Conservation (phyloP, 2,888 invertebrate species). For the Aporophyla lueneburgensis region DNA sequence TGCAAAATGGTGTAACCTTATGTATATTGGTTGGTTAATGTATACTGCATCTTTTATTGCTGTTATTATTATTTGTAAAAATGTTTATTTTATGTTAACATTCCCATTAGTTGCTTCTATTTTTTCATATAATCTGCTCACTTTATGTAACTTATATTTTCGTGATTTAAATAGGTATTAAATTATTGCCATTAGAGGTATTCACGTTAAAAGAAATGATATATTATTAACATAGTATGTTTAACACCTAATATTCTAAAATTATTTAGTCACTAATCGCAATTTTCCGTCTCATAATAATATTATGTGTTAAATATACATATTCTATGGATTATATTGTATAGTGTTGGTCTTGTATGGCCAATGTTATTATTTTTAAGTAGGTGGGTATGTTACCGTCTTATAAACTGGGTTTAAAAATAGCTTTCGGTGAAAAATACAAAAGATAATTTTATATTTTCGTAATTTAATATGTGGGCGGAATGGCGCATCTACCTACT, state of each 20-base stretch:
- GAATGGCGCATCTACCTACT: conserved; percentile 1
- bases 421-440: neutral
- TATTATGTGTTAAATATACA: conserved; percentile 28
- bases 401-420: conserved; percentile 8
- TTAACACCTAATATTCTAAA: conserved; percentile 28
- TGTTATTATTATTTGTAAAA: conserved; percentile 54
- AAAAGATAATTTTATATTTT: neutral
- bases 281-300: conserved; percentile 41
- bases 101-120: conserved; percentile 40
- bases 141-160: neutral
- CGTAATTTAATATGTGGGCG: neutral
- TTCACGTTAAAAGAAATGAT: conserved; percentile 27
- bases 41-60: conserved; percentile 48
- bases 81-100: conserved; percentile 60
- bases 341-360: conserved; percentile 13
- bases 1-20: conserved; percentile 29
- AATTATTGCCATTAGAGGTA: conserved; percentile 37
- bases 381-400: conserved; percentile 18
- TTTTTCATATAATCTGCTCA: conserved; percentile 6
- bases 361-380: conserved; percentile 12
- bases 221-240: conserved; percentile 27
- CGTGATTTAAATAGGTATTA: conserved; percentile 25
- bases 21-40: conserved; percentile 45
- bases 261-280: conserved; percentile 37
- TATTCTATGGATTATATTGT: conserved; percentile 4